Evolutionary conservation across 2,113 vertebrate genomes (phyloP).

Genomic region (Xiphophorus maculatus): DNA sequence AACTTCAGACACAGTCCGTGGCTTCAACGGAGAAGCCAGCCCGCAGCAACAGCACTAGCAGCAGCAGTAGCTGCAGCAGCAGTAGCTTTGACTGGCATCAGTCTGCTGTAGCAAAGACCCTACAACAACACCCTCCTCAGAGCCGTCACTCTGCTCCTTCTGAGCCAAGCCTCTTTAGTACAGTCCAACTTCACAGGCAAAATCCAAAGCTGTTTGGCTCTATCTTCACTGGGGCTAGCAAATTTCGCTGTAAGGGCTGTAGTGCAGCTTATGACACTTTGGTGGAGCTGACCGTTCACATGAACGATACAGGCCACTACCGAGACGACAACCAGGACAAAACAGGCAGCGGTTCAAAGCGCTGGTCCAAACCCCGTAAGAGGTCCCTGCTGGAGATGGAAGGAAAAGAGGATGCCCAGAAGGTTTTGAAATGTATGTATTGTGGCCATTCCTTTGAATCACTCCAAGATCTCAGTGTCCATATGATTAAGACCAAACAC

Average conservation of each 20-base stretch:
- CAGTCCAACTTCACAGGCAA: conserved; percentile 96
- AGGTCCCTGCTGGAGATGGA: conserved; percentile 99
- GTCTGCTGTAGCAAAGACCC: conserved; percentile 93
- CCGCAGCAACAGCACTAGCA: conserved; percentile 86
- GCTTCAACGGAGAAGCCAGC: conserved; percentile 84
- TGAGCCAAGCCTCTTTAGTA: conserved; percentile 95
- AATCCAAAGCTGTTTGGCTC: conserved; percentile 96
- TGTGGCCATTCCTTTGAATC: conserved; percentile 99
- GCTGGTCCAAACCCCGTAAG: conserved; percentile 99
- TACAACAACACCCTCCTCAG: conserved; percentile 93
- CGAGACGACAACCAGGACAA: conserved; percentile 97
- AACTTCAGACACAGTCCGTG: conserved; percentile 64
- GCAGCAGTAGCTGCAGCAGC: conserved; percentile 91
- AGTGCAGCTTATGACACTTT: conserved; percentile 97
- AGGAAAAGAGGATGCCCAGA: conserved; percentile 97
- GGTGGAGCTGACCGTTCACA: conserved; percentile 97
- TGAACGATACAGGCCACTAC: conserved; percentile 98
- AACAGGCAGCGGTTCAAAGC: conserved; percentile 88
- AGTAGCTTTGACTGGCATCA: conserved; percentile 98
- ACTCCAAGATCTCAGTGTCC: conserved; percentile 97
- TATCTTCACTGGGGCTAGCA: conserved; percentile 98
- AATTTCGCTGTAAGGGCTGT: conserved; percentile 98
- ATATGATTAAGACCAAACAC: conserved; percentile 99
- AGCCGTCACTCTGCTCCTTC: conserved; percentile 82
- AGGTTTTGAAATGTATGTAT: conserved; percentile 98